Conservation (phyloP, 2,797 vertebrate genomes). For the Muscicapa striata region DNA sequence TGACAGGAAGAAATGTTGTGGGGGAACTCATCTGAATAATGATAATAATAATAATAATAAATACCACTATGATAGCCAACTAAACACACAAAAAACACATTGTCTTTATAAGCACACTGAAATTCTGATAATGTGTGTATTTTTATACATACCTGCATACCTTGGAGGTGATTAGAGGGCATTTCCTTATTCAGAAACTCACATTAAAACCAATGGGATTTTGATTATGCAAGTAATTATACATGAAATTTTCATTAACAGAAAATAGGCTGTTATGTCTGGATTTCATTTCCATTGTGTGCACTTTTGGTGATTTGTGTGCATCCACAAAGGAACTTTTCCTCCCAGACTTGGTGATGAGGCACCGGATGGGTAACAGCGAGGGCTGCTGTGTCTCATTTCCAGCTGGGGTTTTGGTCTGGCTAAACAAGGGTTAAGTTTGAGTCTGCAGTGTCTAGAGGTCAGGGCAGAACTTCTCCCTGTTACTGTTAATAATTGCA, state of each 20-base stretch:
- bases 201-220: background rate
- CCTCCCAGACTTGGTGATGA: background rate
- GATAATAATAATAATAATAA: background rate
- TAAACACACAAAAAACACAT: background rate
- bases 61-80: background rate
- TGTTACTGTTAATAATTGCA: background rate
- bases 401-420: background rate
- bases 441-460: background rate
- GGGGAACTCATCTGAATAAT: background rate
- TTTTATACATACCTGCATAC: background rate
- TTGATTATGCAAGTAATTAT: background rate
- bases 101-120: background rate
- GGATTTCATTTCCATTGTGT: background rate
- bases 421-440: no score
- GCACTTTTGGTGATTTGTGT: background rate
- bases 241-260: background rate
- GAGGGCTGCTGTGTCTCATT: background rate
- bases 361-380: background rate
- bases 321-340: background rate
- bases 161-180: background rate
- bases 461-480: fast-evolving
- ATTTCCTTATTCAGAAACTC: background rate
- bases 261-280: background rate
- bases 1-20: background rate
- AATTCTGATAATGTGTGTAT: background rate